Percentiles rank a stretch among this genome's conserved stretches.
Conservation (phyloP, 2,888 invertebrate genomes). For the Scotopteryx bipunctaria region DNA sequence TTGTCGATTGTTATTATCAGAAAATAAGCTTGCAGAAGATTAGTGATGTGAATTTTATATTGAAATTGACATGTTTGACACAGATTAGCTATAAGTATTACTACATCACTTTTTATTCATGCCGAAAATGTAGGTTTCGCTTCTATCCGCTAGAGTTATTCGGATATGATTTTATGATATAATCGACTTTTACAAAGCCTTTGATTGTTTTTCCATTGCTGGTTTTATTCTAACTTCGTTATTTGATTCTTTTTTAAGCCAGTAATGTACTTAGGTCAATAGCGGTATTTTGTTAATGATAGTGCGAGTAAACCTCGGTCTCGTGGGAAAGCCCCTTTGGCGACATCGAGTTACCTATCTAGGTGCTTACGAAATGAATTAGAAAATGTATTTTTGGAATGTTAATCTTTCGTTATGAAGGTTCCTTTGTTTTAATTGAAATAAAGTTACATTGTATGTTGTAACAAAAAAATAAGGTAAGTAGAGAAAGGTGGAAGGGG, state of each 20-base stretch:
- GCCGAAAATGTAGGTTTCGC: no score
- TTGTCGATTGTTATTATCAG: no score
- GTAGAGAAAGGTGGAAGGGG: no score
- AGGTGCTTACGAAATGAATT: background rate
- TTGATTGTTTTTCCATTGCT: background rate
- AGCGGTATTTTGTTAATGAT: constrained; percentile 11
- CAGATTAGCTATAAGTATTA: no score
- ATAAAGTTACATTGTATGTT: no score
- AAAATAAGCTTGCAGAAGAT: no score
- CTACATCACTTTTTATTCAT: no score
- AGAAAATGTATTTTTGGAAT: constrained; percentile 21
- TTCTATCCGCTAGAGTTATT: background rate
- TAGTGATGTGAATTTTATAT: no score
- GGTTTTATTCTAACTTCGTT: background rate
- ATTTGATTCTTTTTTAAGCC: background rate
- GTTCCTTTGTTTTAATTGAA: no score
- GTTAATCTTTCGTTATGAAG: constrained; percentile 14
- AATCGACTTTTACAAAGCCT: background rate
- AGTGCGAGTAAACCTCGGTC: constrained; percentile 23
- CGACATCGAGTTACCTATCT: constrained; percentile 50
- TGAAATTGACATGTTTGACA: no score
- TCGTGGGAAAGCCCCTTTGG: constrained; percentile 72
- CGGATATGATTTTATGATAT: background rate
- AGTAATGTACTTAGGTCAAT: constrained; percentile 1
- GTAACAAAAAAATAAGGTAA: background rate